Conservation (phyloP, 37 sponge, comb jelly and placozoan genomes). For the Petrosia ficiformis region DNA sequence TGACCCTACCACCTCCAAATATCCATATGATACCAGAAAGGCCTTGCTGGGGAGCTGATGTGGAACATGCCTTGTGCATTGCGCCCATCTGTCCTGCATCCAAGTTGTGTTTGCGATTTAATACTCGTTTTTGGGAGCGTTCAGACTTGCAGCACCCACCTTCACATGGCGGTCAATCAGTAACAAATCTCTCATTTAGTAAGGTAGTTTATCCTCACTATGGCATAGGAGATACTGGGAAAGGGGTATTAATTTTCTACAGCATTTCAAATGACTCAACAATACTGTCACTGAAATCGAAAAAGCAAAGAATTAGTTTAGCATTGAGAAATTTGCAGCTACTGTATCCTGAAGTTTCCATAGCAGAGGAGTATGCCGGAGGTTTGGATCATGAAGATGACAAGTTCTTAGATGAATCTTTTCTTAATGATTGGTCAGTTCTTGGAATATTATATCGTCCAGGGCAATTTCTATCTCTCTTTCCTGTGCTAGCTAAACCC, state of each 20-base stretch:
- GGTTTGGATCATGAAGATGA: not conserved
- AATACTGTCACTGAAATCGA: slow-evolving; percentile 3
- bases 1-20: too few species aligned
- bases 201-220: slow-evolving; percentile 27
- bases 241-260: slow-evolving; percentile 24
- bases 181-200: slow-evolving; percentile 8
- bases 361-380: too few species aligned
- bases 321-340: too few species aligned
- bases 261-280: slow-evolving; percentile 10
- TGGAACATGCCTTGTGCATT: too few species aligned
- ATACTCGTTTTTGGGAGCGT: slow-evolving; percentile 39
- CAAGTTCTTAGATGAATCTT: not conserved
- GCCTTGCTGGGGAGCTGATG: slow-evolving; percentile 5
- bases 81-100: not conserved
- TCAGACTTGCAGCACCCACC: slow-evolving; percentile 16
- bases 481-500: not conserved
- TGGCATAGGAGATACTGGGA: slow-evolving; percentile 23
- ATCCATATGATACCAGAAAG: slow-evolving; percentile 5
- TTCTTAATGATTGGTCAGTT: slow-evolving; percentile 8
- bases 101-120: slow-evolving; percentile 25
- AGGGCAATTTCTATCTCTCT: slow-evolving; percentile 14
- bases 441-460: not conserved
- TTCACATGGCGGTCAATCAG: slow-evolving; percentile 31
- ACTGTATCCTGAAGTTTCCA: too few species aligned
- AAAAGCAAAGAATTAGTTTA: slow-evolving; percentile 6